Base-by-base conservation (phyloP, 2,113 vertebrate genomes). In the Anseranas semipalmata region DNA sequence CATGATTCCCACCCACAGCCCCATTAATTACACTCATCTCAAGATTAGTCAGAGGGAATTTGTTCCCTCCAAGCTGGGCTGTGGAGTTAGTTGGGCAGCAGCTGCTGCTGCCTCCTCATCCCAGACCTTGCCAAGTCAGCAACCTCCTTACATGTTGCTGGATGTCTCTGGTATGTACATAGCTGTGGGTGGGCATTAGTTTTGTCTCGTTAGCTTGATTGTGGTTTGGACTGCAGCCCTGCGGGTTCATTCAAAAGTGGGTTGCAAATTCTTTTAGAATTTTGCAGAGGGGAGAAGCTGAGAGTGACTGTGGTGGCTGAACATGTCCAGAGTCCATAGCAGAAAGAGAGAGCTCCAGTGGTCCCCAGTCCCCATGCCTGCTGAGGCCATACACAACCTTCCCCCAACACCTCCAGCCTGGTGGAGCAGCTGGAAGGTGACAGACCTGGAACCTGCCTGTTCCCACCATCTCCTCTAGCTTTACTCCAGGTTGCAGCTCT, bases 1-100 rank as follows among this genome's bases (percentile, higher is more conserved):
- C 73, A 15, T 11, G 43, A 74, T 19, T 78, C 33, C 60, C 3
- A 1, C 32, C 37, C 43, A 8, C 66, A 48, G 63, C 24, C 48
- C 46, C 67, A 1, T 63, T 94, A 81, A 92, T 94, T 71, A 55
- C 55, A n/a, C 46, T 79, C 56, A 19, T 58, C 76, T 91, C 56
- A 39, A 56, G 76, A 81, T 92, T 75, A 91, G 70, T 92, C 91
- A 93, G 86, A 81, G 33, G 35, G 30, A 82, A 85, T 63, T 66
- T 92, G 56, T 87, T 92, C 70, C 30, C 56, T 87, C 60, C 60
- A 55, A 81, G 80, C 86, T 71, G 70, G 78, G 83, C 68, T 70
- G 27, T 3, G 7, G 66, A 90, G 67, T 60, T 62, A 27, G 12
- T 11, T 72, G 74, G 92, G 65, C 87, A 78, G 77, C 81, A 94